Evolutionary conservation across 2,797 vertebrate genomes (phyloP).

Genomic region (Psittacula derbiana): DNA sequence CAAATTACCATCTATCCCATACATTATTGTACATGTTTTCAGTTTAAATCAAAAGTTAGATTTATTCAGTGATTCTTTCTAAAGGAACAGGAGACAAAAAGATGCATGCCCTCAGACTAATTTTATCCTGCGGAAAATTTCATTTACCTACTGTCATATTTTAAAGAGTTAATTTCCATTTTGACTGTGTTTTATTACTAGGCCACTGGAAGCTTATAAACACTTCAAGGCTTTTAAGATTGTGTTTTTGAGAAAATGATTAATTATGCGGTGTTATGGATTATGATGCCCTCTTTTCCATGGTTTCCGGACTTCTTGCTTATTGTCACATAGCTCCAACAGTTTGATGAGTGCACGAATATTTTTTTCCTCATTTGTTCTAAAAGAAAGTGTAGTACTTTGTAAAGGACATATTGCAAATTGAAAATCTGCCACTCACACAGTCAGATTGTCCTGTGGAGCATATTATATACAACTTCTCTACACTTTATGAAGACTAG

Average conservation of each 20-base stretch:
- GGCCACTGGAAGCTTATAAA: constrained; percentile 58
- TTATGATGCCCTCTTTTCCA: constrained; percentile 65
- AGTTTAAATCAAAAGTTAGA: not conserved
- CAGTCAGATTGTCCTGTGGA: not conserved
- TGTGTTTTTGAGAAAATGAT: constrained; percentile 56
- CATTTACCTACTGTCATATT: not conserved
- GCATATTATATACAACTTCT: not conserved
- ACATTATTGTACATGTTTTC: not conserved
- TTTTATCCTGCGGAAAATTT: not conserved
- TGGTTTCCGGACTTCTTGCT: constrained; percentile 48
- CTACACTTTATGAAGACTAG: not conserved
- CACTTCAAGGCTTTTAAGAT: constrained; percentile 53
- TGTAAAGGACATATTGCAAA: not conserved
- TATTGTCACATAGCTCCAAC: constrained; percentile 42
- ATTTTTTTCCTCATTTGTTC: not conserved
- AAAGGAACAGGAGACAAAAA: not conserved
- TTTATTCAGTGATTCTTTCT: constrained; percentile 11
- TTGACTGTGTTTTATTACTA: constrained; percentile 59
- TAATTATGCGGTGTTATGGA: constrained; percentile 72
- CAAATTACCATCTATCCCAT: not conserved
- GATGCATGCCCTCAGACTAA: not conserved
- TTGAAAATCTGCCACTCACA: constrained; percentile 14
- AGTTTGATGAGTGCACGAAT: constrained; percentile 34
- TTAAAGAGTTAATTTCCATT: constrained; percentile 64
- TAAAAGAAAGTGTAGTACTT: constrained; percentile 5